Evolutionary conservation across 1,140 invertebrate genomes (phyloP), one percentile per base, ranked within the genome.

Genomic region (Samia ricini): DNA sequence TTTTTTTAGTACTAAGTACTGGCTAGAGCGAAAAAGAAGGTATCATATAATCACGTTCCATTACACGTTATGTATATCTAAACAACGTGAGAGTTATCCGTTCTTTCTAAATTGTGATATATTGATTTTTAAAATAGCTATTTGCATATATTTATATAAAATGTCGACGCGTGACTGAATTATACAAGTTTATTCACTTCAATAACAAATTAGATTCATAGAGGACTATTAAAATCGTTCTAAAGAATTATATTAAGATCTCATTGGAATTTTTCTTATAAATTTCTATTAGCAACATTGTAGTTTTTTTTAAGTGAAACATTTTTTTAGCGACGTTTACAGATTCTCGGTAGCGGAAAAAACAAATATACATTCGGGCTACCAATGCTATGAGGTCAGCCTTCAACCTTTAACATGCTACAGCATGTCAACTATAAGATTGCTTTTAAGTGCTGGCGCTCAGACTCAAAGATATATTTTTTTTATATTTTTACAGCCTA

Each of bases 81-180:
- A 19, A 65, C 81, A 80, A 85, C 80, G 77, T 84, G 81, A 81
- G 79, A 79, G 75, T n/a, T n/a, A n/a, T n/a, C n/a, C n/a, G n/a
- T 77, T 75, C 71, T 80, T 82, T 81, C 80, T 81, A 81, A 81
- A 76, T 77, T 72, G 52, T 73, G 54, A 81, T 75, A 79, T 81
- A 80, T 81, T 81, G 73, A 74, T 71, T 78, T 75, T 81, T 60
- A 64, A 68, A 59, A 63, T 55, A 57, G 56, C 6, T 19, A 78
- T 85, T 81, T 77, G 63, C 77, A 84, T 86, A 68, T 60, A 63
- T 81, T 84, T 77, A 69, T 74, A 75, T 74, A 64, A 51, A 20
- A 18, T 61, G 64, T 57, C 36, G 55, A 59, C 42, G 83, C 81
- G 83, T 82, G 77, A 64, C 69, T 59, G 6, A 59, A 77, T 84